These are phyloP conservation scores for Alosa alosa DNA, from an alignment of 2,113 vertebrate species.

Conservation along the genomic window DNA sequence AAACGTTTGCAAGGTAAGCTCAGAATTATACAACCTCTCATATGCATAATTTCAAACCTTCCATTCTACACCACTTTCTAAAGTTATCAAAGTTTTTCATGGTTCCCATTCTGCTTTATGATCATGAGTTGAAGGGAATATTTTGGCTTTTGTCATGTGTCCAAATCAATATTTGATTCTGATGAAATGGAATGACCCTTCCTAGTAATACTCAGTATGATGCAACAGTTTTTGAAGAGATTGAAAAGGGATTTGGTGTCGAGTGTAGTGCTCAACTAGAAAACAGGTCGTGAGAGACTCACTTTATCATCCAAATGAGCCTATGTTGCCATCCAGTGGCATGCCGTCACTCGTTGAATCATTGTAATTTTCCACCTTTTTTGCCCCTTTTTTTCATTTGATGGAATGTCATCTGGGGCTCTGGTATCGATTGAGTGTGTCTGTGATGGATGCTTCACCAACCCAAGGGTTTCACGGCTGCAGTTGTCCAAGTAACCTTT, in stretches of 20 bases:
- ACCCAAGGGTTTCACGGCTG: not conserved
- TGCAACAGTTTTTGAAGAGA: slow-evolving; percentile 17
- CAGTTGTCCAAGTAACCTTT: slow-evolving; percentile 1
- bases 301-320: slow-evolving; percentile 24
- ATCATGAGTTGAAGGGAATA: not conserved
- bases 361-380: not conserved
- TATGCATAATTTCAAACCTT: not conserved
- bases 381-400: slow-evolving; percentile 5
- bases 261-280: not conserved
- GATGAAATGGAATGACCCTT: slow-evolving; percentile 11
- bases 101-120: not conserved
- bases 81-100: not conserved
- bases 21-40: not conserved
- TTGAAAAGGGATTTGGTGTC: not conserved
- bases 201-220: slow-evolving; percentile 21
- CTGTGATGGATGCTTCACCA: slow-evolving; percentile 5
- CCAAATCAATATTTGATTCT: not conserved
- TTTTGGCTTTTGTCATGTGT: slow-evolving; percentile 18
- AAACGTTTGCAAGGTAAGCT: not conserved
- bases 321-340: slow-evolving; percentile 47
- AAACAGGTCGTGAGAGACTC: not conserved
- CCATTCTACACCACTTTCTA: not conserved
- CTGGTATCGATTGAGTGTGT: not conserved
- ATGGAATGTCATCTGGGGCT: slow-evolving; percentile 12
- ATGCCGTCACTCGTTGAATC: not conserved